Base-by-base conservation (phyloP, 2,888 invertebrate genomes). In the Lithophane socia region DNA sequence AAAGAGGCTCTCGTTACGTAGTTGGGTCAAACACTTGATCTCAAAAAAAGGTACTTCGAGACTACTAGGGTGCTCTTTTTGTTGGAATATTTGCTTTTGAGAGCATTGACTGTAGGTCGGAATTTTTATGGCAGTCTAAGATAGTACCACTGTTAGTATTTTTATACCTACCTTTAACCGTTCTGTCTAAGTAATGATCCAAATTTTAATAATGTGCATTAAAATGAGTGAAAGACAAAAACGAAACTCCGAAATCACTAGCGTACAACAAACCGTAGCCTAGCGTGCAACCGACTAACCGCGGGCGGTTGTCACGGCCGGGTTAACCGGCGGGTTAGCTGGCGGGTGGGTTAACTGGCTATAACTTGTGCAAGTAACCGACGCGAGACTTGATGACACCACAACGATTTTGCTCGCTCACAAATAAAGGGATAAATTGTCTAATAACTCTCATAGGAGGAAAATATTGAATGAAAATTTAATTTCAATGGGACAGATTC, bases 261-360 rank as follows among this genome's bases (percentile, higher is more conserved):
- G 18, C 21, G 29, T 44, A 54, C 54, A 56, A 44, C 47, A 47
- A 68, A 37, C 70, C 1, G 58, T 58, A 52, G 49, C 13, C 16
- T 73, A 64, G 29, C 77, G 77, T 77, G 70, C 68, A 74, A 73
- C 71, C 72, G 42, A 61, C 60, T 73, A 77, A 83, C 86, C 86
- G 47, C 83, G 13, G 60, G 83, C 13, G 83, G 83, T 83, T 68
- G 64, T 73, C 74, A 78, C 61, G 78, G 78, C 12, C 47, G 47
- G 78, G 77, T 61, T 66, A 73, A 52, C 64, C 71, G 64, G 54
- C 29, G n/a, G n/a, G n/a, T 54, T 54, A n/a, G 10, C 54, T 10
- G 54, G 73, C 42, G 75, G 68, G 82, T 77, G 44, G 77, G 84
- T 69, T 66, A 75, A 65, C 73, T 81, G 67, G 37, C 58, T 73